A percentile compares a stretch with the other conserved stretches of the same genome.
Conservation (phyloP, 2,797 vertebrate species). For the Eospalax fontanierii region DNA sequence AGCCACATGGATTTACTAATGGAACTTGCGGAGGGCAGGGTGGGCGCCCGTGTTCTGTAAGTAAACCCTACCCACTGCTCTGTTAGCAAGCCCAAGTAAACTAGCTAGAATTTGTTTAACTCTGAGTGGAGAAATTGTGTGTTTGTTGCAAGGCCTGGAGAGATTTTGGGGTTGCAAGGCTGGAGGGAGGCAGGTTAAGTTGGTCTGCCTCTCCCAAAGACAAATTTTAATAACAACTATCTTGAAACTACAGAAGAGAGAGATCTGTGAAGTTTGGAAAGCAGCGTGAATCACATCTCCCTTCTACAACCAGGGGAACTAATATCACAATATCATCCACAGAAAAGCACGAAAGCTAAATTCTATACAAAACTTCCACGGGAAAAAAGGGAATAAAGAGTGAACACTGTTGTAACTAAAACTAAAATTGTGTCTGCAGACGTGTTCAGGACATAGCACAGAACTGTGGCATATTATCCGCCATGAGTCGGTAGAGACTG, state of each 20-base stretch:
- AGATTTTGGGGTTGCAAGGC: too few species aligned
- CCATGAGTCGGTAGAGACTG: neutral
- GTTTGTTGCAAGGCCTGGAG: too few species aligned
- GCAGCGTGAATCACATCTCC: neutral
- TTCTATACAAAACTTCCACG: neutral
- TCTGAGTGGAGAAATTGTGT: too few species aligned
- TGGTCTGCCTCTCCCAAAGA: too few species aligned
- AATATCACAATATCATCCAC: neutral
- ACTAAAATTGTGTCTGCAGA: conserved; percentile 9
- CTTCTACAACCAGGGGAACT: neutral
- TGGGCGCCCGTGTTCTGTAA: too few species aligned
- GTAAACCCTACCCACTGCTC: too few species aligned
- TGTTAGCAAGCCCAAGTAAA: too few species aligned
- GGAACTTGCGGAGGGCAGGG: too few species aligned
- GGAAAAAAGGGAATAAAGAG: neutral
- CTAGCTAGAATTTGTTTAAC: too few species aligned
- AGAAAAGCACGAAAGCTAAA: neutral
- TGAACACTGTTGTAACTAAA: neutral
- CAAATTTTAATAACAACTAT: too few species aligned
- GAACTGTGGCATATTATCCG: neutral
- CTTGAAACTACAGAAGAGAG: neutral
- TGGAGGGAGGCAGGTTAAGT: too few species aligned
- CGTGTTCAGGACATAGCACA: neutral
- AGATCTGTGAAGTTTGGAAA: neutral
- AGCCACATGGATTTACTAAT: too few species aligned